Conservation (phyloP, 2,888 invertebrate genomes). For the Choreutis nemorana region DNA sequence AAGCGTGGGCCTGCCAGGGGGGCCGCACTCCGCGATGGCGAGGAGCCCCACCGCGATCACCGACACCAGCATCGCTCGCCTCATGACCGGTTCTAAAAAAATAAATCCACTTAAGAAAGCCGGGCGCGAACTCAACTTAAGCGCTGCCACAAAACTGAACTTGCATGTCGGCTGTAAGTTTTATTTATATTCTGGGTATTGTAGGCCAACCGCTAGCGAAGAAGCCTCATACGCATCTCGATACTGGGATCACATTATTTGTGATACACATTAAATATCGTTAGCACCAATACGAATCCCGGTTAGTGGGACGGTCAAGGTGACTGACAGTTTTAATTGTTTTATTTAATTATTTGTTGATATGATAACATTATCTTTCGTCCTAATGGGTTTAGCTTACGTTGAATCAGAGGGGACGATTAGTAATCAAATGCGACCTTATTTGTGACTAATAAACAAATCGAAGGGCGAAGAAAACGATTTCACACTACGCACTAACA, state of each 20-base stretch:
- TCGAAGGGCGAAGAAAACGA: too few species aligned
- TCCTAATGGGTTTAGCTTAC: too few species aligned
- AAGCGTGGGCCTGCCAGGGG: constrained; percentile 48
- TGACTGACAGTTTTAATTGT: constrained; percentile 36
- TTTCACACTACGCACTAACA: too few species aligned
- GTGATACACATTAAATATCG: constrained; percentile 50
- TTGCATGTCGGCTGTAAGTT: constrained; percentile 37
- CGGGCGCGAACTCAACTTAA: constrained; percentile 33
- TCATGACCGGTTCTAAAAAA: constrained; percentile 51
- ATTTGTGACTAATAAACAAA: too few species aligned
- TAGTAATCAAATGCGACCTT: too few species aligned
- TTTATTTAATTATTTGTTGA: too few species aligned
- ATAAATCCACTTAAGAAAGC: constrained; percentile 24
- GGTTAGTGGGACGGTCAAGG: constrained; percentile 51
- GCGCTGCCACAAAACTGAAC: constrained; percentile 41
- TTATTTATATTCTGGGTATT: constrained; percentile 57
- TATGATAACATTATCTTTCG: too few species aligned
- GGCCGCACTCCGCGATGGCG: constrained; percentile 29
- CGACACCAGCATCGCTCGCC: constrained; percentile 29
- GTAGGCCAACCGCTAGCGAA: constrained; percentile 60
- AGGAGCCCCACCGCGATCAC: constrained; percentile 28
- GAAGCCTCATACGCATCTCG: constrained; percentile 34
- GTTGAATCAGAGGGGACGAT: too few species aligned
- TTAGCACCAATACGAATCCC: constrained; percentile 53
- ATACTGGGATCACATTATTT: constrained; percentile 38